Evolutionary conservation across 2,797 vertebrate species (phyloP).

Genomic region (Hydrocynus forskahlii): DNA sequence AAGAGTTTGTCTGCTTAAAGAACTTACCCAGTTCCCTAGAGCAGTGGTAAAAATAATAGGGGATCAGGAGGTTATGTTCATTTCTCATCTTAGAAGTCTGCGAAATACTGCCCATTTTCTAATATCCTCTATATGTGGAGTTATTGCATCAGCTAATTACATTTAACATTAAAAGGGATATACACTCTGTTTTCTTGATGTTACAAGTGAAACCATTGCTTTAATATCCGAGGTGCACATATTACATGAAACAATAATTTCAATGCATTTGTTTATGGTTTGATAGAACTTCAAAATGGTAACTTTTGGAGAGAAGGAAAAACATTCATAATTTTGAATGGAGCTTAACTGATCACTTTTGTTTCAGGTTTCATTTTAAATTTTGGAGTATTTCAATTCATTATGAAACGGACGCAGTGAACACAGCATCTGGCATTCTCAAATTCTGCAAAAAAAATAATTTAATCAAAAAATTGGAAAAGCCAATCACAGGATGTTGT

Average conservation of each 20-base stretch:
- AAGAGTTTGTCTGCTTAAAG: slow-evolving; percentile 44
- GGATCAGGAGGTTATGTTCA: slow-evolving; percentile 20
- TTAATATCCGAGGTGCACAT: background rate
- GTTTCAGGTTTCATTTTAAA: background rate
- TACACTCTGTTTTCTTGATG: background rate
- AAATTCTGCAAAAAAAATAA: too few relatives aligned
- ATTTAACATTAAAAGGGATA: background rate
- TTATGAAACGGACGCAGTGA: too few relatives aligned
- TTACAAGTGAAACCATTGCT: background rate
- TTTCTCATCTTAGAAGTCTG: slow-evolving; percentile 42
- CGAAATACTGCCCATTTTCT: background rate
- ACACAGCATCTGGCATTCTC: too few relatives aligned
- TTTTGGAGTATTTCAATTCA: background rate
- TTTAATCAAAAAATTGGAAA: too few relatives aligned
- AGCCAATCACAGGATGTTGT: too few relatives aligned
- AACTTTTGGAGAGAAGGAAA: background rate
- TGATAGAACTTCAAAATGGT: background rate
- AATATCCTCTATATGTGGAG: background rate
- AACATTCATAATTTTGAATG: background rate
- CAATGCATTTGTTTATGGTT: too few relatives aligned
- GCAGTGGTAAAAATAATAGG: slow-evolving; percentile 37
- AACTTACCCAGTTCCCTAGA: slow-evolving; percentile 40
- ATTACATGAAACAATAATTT: background rate
- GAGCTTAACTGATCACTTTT: too few relatives aligned
- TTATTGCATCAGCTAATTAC: background rate